Evolutionary conservation across 2,888 invertebrate genomes (phyloP), one percentile per base, ranked within the genome.

Genomic region (Xanthia icteritia): DNA sequence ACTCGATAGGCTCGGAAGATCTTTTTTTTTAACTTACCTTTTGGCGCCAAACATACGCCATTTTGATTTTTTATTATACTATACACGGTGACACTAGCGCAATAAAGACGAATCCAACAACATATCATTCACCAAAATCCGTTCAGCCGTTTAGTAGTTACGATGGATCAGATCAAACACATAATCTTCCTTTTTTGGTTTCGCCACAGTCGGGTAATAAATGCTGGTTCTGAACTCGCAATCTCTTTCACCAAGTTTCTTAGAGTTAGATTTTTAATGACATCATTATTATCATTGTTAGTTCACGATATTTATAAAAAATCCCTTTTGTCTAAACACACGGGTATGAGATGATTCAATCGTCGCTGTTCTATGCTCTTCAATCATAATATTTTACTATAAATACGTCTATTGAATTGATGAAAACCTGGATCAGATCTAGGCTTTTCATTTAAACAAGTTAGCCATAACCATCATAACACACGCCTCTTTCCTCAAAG

Each of bases 301-400:
- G 27, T 23, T 36, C 31, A 31, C 11, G 1, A 17, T 69, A 17
- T 69, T 17, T 73, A 69, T 73, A 70, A 70, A 73, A 73, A n/a
- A 31, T n/a, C 17, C 17, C 13, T 11, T n/a, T 31, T 42, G 56
- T n/a, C 17, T 31, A 31, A n/a, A 42, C 31, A 73, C 31, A 73
- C 56, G 20, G 31, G 0, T 36, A 20, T 13, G 17, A 56, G 17
- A 45, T n/a, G n/a, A 70, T 71, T 31, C 72, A 56, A 31, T 45
- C 13, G 1, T 20, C 11, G 31, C 17, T 31, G 17, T 71, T 45
- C n/a, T 31, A 56, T 56, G 72, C 27, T 58, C 42, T 73, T n/a
- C n/a, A 56, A 31, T 45, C 31, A 70, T 70, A 70, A 56, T 69
- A 42, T 73, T 42, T 42, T 31, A 68, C 20, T 23, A n/a, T 11